These are phyloP conservation scores for Aplodontia rufa DNA, from an alignment of 2,113 vertebrate species.

Conservation along the genomic window DNA sequence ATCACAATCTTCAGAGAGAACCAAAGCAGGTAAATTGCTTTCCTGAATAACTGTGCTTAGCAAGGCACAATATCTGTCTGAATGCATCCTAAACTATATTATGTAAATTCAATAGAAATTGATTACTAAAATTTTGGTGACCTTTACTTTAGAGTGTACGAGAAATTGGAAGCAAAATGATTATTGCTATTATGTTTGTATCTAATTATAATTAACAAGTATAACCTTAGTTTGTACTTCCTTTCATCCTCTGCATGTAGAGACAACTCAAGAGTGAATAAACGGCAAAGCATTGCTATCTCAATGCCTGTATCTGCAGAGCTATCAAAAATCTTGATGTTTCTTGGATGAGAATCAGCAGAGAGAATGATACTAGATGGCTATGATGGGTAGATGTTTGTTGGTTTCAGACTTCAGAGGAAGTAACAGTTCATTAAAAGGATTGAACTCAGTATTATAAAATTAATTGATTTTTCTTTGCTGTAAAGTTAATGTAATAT, in stretches of 20 bases:
- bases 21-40: not conserved
- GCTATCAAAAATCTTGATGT: not conserved
- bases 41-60: not conserved
- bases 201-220: slow-evolving; percentile 40
- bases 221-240: not conserved
- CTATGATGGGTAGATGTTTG: not conserved
- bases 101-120: not conserved
- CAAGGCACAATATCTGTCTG: not conserved
- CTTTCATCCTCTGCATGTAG: slow-evolving; percentile 20
- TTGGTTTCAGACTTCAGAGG: not conserved
- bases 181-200: not conserved
- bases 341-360: not conserved
- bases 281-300: not conserved
- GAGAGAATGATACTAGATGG: not conserved
- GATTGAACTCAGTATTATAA: no score
- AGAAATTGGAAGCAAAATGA: slow-evolving; percentile 43
- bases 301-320: not conserved
- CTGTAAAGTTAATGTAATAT: not conserved
- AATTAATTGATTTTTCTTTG: no score
- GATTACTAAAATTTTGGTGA: slow-evolving; percentile 31
- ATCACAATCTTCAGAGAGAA: not conserved
- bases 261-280: not conserved
- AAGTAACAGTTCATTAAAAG: not conserved
- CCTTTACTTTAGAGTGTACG: slow-evolving; percentile 32
- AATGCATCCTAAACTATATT: not conserved